Base-by-base conservation (phyloP, 2,888 invertebrate genomes). In the Callosobruchus maculatus region DNA sequence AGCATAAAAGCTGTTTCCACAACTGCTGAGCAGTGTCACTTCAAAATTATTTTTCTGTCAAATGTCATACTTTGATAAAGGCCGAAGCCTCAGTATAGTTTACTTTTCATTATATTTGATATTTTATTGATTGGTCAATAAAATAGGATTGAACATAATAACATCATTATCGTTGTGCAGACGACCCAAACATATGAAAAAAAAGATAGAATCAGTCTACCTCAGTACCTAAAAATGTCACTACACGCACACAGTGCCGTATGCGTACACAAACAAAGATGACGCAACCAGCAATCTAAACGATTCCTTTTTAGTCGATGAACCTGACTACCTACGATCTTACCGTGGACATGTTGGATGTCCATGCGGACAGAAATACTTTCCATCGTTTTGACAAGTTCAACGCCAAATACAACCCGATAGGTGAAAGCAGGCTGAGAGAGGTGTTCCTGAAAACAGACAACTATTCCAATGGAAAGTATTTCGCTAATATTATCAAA, bases 301-400 rank as follows among this genome's bases (percentile, higher is more conserved):
- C 49, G 49, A 49, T 49, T 49, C 49, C 18, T 70, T 84, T 85
- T 22, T 92, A 97, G 88, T 95, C 95, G 66, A 95, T 99, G 94
- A 97, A 97, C 89, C 90, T 99, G 81, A 97, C 97, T 76, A 96
- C 98, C 0, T 99, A 99, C 86, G 99, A 99, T 88, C 91, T 99
- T 74, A 98, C 97, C 20, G 99, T 99, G 2, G 99, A 99, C 87
- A 98, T 98, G 97, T 89, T 99, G 74, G 99, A 99, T 86, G 98
- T 99, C 0, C 99, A 99, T 87, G 99, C 99, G 91, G 95, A 97
- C 84, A 92, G 99, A 77, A 98, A 99, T 88, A 99, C 99, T 66
- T 99, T 99, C 89, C 99, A 99, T 86, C 93, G 99, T 74, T 99
- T 99, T 87, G 99, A 99, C 88, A 99, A 99, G 88, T 99, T 99